Conservation (phyloP, 23 tunicate genomes). For the Diplosoma virens region DNA sequence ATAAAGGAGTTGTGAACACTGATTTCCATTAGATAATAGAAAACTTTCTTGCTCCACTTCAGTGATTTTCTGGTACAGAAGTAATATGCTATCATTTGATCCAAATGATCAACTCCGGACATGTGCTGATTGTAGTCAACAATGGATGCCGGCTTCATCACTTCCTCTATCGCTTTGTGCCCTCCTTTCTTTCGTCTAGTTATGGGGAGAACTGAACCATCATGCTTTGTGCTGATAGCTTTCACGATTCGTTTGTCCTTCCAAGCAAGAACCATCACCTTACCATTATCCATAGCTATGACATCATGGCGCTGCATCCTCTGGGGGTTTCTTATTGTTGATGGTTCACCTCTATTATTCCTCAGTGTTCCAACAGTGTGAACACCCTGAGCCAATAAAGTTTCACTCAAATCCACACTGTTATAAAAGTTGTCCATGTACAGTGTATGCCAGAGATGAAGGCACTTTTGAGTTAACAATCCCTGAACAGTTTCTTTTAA, state of each 20-base stretch:
- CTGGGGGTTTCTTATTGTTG: background rate
- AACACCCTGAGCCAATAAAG: conserved; percentile 6
- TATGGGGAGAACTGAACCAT: conserved; percentile 2
- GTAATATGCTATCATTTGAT: conserved; percentile 38
- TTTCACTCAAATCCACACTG: conserved; percentile 29
- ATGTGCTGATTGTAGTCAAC: conserved; percentile 28
- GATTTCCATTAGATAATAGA: conserved; percentile 31
- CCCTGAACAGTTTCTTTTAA: conserved; percentile 29
- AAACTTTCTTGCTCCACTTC: conserved; percentile 40
- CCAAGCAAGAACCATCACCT: conserved; percentile 30
- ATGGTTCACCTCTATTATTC: conserved; percentile 4
- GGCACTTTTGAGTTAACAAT: conserved; percentile 29
- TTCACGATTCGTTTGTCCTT: conserved; percentile 38
- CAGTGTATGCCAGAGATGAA: conserved; percentile 13
- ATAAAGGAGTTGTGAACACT: conserved; percentile 31
- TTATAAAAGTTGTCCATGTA: conserved; percentile 45
- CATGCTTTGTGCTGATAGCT: conserved; percentile 41
- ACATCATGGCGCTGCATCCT: conserved; percentile 9
- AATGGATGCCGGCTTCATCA: conserved; percentile 15
- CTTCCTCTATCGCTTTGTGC: conserved; percentile 3
- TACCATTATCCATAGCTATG: conserved; percentile 5
- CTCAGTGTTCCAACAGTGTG: conserved; percentile 28
- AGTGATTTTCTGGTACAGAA: conserved; percentile 17
- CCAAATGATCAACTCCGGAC: conserved; percentile 38
- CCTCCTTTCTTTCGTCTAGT: conserved; percentile 12